A percentile compares a stretch with the other conserved stretches of the same genome.
phyloP scores from a whole-genome alignment of 2,888 invertebrate species.

The Operophtera brumata region DNA sequence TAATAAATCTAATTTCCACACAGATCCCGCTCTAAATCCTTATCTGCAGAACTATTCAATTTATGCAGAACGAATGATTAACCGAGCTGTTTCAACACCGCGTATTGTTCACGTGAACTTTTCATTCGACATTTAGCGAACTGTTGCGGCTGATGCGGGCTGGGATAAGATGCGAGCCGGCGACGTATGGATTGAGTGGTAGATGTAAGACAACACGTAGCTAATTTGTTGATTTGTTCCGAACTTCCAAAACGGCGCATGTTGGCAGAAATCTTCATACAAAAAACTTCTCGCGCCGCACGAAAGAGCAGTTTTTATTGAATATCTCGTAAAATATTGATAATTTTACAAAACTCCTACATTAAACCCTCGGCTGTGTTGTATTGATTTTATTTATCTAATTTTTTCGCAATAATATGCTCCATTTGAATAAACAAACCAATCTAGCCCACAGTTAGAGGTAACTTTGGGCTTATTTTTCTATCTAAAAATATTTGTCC shows the following conservation, averaged over 20 bases:
- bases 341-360: no score
- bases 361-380: no score
- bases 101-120: constrained; percentile 73
- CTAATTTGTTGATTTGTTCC: constrained; percentile 6
- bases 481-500: no score
- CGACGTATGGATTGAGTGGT: constrained; percentile 25
- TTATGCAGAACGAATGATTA: constrained; percentile 34
- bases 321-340: no score
- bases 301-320: no score
- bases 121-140: constrained; percentile 70
- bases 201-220: constrained; percentile 16
- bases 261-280: no score
- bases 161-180: constrained; percentile 46
- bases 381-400: no score
- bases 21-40: constrained; percentile 18
- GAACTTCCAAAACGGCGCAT: neutral
- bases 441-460: no score
- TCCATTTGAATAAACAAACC: no score
- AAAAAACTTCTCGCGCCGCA: no score
- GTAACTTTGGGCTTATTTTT: no score
- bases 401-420: no score
- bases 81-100: constrained; percentile 53
- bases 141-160: constrained; percentile 62
- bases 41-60: constrained; percentile 24
- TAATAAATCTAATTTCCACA: constrained; percentile 17